Evolutionary conservation across 2,113 vertebrate genomes (phyloP).

Genomic region (Crotophaga sulcirostris): DNA sequence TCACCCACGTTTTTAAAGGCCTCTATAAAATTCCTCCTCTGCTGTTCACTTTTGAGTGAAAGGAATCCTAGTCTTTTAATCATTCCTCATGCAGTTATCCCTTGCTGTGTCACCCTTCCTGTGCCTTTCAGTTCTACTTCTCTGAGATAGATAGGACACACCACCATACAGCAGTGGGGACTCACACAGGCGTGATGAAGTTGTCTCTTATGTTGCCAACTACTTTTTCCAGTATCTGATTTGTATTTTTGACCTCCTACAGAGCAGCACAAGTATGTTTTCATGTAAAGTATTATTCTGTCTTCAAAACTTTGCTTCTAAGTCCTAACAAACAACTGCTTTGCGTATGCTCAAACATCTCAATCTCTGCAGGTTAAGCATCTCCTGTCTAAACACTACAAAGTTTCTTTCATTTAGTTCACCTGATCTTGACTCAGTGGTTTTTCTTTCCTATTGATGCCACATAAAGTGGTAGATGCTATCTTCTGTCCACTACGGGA

Average conservation of each 20-base stretch:
- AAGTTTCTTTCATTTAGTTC: neutral
- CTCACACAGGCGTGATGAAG: neutral
- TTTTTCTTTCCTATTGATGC: neutral
- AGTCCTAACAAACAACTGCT: neutral
- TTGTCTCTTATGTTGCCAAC: neutral
- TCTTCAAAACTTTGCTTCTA: neutral
- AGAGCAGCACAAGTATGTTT: neutral
- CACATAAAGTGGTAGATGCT: neutral
- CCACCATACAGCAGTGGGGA: neutral
- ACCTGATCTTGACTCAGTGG: neutral
- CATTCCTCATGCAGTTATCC: neutral
- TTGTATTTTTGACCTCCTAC: neutral
- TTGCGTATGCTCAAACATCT: neutral
- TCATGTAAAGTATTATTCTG: neutral
- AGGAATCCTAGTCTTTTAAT: neutral
- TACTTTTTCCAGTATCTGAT: neutral
- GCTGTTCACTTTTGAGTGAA: neutral
- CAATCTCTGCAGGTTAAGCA: neutral
- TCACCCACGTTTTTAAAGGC: neutral
- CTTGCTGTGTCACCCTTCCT: neutral
- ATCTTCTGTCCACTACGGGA: neutral
- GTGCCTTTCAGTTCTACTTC: neutral
- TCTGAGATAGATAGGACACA: neutral
- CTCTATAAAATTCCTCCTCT: slow-evolving; percentile 32
- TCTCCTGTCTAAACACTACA: neutral